phyloP scores from a whole-genome alignment of 2,797 vertebrate genomes.

The Gambelia wislizenii region DNA sequence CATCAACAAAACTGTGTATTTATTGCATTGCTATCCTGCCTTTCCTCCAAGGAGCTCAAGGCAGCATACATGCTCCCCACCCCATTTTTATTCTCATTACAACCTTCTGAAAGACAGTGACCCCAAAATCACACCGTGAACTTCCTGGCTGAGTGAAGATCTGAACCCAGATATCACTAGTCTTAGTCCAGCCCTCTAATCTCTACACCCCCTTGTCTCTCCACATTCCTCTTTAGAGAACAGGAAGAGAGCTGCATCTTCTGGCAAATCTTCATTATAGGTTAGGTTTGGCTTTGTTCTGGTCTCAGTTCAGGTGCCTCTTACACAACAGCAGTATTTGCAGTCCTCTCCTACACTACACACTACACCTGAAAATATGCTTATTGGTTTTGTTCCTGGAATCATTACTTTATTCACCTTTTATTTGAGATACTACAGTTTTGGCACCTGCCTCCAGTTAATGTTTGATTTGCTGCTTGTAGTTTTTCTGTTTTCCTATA shows the following conservation, averaged over 20 bases:
- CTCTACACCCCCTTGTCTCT: background rate
- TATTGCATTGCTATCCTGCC: too few relatives aligned
- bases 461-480: background rate
- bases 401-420: constrained; percentile 6
- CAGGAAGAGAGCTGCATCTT: background rate
- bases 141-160: too few relatives aligned
- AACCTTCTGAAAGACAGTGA: too few relatives aligned
- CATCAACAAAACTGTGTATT: too few relatives aligned
- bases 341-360: too few relatives aligned
- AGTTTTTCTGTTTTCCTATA: background rate
- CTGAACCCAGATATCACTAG: too few relatives aligned
- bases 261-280: background rate
- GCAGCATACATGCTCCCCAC: too few relatives aligned
- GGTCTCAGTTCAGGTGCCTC: background rate
- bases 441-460: background rate
- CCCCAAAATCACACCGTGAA: too few relatives aligned
- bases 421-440: background rate
- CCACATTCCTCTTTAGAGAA: background rate
- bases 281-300: background rate
- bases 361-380: background rate
- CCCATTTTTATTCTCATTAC: background rate
- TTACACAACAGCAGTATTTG: background rate
- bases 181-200: too few relatives aligned
- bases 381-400: background rate
- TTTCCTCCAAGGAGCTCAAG: too few relatives aligned